Base-by-base conservation (phyloP, 2,888 invertebrate species). In the Cataglyphis rosenhaueri region DNA sequence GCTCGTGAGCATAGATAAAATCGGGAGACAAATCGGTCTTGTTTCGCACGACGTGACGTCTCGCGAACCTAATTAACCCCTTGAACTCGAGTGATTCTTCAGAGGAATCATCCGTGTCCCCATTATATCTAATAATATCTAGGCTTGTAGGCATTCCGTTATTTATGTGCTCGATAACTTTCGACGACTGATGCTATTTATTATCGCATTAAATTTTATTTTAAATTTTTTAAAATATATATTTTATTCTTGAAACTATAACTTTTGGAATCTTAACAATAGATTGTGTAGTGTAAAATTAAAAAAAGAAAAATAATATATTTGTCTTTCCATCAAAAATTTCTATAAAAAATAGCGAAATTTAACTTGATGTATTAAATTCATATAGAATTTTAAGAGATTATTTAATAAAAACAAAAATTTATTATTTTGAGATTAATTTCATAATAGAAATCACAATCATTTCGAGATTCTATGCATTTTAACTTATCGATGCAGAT, bases 21-120 rank as follows among this genome's bases (percentile, higher is more conserved):
- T 57, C 25, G 18, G 4, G 21, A 41, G 32, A 52, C 70, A 57
- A 78, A 75, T 75, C 18, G 48, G 32, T n/a, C 38, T 65, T 18
- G 55, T 68, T 78, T 68, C 55, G 10, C 29, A 41, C 15, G 12
- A 76, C 64, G 52, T 57, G 41, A 68, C 32, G 29, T 57, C 57
- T 65, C n/a, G 25, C 38, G 12, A 75, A 75, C 35, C 21, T 38
- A 65, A 48, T 75, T 64, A 74, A 44, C 41, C 32, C 18, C 3
- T 62, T 62, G 44, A 74, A 62, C 62, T 44, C 6, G 48, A 74
- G 21, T 4, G 18, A 44, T 59, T 21, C 61, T 15, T 21, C 15
- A 12, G 3, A 32, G 18, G 21, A 48, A n/a, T 48, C 18, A 25
- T 32, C 52, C 52, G 8, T 8, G 52, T n/a, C n/a, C 8, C 52